These are phyloP conservation scores for Neoniphon sammara DNA, from an alignment of 2,797 vertebrate genomes.

Conservation along the genomic window DNA sequence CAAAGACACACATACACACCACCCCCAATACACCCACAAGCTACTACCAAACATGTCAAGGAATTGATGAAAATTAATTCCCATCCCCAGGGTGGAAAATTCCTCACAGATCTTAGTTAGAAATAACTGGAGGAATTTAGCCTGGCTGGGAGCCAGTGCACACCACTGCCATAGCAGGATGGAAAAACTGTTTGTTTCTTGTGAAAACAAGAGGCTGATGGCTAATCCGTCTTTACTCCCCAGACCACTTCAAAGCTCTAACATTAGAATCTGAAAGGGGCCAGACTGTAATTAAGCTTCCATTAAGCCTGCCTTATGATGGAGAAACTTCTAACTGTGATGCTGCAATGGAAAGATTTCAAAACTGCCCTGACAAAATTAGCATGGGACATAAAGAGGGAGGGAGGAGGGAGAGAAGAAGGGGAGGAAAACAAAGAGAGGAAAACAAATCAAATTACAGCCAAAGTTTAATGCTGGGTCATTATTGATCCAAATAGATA, in stretches of 20 bases:
- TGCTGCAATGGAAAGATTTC: constrained; percentile 82
- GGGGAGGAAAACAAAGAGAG: constrained; percentile 23
- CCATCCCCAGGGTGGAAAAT: constrained; percentile 83
- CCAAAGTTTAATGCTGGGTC: not conserved
- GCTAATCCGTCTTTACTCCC: constrained; percentile 82
- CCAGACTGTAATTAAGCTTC: constrained; percentile 83
- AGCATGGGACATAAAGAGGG: constrained; percentile 62
- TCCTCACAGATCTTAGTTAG: constrained; percentile 82
- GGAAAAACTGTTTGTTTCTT: constrained; percentile 82
- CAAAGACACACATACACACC: not conserved
- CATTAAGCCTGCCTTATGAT: constrained; percentile 82
- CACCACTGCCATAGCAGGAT: constrained; percentile 74
- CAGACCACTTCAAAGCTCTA: constrained; percentile 82
- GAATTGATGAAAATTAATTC: constrained; percentile 81
- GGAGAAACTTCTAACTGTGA: constrained; percentile 80
- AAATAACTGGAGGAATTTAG: constrained; percentile 85
- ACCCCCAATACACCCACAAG: constrained; percentile 48
- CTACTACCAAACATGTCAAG: constrained; percentile 71
- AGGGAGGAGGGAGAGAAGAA: constrained; percentile 7
- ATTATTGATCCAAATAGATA: not conserved
- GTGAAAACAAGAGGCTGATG: constrained; percentile 77
- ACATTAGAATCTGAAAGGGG: constrained; percentile 79
- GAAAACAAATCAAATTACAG: constrained; percentile 19
- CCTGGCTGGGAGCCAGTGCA: constrained; percentile 77
- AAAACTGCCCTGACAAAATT: constrained; percentile 68